Conservation (phyloP, 35 echinoderm and acorn worm species). For the Chiridota heheva region DNA sequence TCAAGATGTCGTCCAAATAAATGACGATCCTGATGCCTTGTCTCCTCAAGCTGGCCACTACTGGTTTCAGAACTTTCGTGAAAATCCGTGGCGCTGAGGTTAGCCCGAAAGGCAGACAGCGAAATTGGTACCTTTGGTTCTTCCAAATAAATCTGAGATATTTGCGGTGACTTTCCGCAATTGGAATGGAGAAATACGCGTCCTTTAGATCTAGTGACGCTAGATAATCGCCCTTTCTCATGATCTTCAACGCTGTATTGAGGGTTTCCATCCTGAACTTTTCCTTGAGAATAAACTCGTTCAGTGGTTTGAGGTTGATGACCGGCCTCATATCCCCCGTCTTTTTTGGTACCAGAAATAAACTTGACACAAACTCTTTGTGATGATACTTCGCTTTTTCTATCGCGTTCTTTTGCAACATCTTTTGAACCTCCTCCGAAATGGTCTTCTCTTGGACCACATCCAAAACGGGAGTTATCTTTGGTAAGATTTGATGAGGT, state of each 20-base stretch:
- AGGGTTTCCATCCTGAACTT: slow-evolving; percentile 55
- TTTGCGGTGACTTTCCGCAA: background rate
- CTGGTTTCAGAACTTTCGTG: slow-evolving; percentile 46
- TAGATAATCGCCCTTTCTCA: slow-evolving; percentile 2
- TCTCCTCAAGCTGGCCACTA: background rate
- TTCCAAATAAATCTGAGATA: slow-evolving; percentile 19
- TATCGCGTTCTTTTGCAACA: slow-evolving; percentile 25
- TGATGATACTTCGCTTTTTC: background rate
- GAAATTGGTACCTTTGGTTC: background rate
- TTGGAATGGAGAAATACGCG: slow-evolving; percentile 37
- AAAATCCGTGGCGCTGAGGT: slow-evolving; percentile 30
- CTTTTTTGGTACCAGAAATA: slow-evolving; percentile 30
- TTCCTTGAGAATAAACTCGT: slow-evolving; percentile 15
- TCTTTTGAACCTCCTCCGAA: background rate
- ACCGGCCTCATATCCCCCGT: slow-evolving; percentile 26
- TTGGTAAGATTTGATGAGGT: too few relatives aligned
- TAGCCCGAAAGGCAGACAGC: slow-evolving; percentile 38
- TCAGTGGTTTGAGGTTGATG: slow-evolving; percentile 40
- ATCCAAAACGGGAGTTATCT: too few relatives aligned
- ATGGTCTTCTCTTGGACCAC: background rate
- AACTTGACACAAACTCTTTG: slow-evolving; percentile 18
- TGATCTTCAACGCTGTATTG: background rate
- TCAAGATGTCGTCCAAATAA: slow-evolving; percentile 40
- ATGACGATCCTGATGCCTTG: background rate
- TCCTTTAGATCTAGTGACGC: slow-evolving; percentile 30